Conservation (phyloP, 2,797 vertebrate species). For the Graptemys geographica region DNA sequence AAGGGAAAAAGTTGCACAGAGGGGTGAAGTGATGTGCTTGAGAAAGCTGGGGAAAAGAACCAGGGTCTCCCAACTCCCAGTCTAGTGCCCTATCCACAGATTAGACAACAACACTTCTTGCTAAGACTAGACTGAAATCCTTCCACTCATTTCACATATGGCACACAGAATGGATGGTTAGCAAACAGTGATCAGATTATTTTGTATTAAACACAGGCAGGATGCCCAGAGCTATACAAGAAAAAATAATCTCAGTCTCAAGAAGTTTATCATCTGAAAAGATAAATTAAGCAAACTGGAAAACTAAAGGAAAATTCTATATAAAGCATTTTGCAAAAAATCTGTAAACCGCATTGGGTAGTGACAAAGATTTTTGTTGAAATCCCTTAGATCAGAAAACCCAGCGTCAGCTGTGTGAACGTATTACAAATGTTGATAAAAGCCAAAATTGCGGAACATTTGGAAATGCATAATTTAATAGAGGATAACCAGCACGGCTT, state of each 20-base stretch:
- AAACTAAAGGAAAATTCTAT: background rate
- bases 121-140: background rate
- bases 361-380: conserved; percentile 26
- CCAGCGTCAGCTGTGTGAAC: conserved; percentile 53
- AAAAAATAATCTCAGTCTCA: background rate
- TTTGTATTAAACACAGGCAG: background rate
- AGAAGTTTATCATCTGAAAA: background rate
- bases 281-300: background rate
- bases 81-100: background rate
- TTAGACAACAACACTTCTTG: background rate
- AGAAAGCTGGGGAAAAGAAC: background rate
- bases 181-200: rapidly evolving
- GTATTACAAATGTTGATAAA: conserved; percentile 69
- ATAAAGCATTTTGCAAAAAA: background rate
- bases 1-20: background rate
- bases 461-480: conserved; percentile 79
- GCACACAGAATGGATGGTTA: background rate
- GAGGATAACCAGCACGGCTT: conserved; percentile 74
- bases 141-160: background rate
- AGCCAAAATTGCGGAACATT: conserved; percentile 74
- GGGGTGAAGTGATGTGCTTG: background rate
- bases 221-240: background rate
- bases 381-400: conserved; percentile 43
- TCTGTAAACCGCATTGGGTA: background rate
- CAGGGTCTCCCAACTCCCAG: background rate